Base-by-base conservation (phyloP, 2,797 vertebrate species). In the Microctenopoma steveboyesi region DNA sequence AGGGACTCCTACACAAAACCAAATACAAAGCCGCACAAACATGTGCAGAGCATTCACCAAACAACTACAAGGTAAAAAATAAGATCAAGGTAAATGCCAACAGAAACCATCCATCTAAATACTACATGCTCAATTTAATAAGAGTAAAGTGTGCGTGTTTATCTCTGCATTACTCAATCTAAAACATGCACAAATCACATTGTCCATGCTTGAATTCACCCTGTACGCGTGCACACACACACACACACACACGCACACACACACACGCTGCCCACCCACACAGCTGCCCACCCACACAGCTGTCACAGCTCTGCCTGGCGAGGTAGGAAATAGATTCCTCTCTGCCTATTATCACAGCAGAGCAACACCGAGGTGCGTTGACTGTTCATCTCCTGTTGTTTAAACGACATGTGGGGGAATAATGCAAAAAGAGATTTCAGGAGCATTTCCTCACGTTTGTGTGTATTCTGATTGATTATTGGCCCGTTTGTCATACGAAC, bases 251-350 rank as follows among this genome's bases (percentile, higher is more conserved):
- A 18, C 18, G 18, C 18, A 18, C 18, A 18, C 39, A 55, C 51
- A 47, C 65, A 56, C 18, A 18, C 18, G 18, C 18, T 18, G 18
- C 18, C 18, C 18, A 18, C 18, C 88, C 78, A 89, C 88, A 60
- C 79, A 69, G 63, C 78, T 74, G 82, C 18, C 18, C 18, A 18
- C 18, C 88, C 78, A 89, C 88, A 60, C 79, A 69, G 63, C 78
- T 74, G 82, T 88, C 86, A 81, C 79, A 61, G 76, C 79, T 79
- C 73, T 25, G 75, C 57, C 64, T 67, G 69, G 68, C 30, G 37
- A 40, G 45, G 70, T 81, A 75, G 75, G 71, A 92, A 90, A 92
- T 88, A 84, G 84, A 84, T 77, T 1, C 57, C 74, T 82, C 50
- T 0, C 63, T 79, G 64, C 52, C 49, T 69, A 69, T 80, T 78